Percentiles rank a stretch among this genome's conserved stretches.
Evolutionary conservation across 2,113 vertebrate species (phyloP).

Genomic region (Phodopus roborovskii): DNA sequence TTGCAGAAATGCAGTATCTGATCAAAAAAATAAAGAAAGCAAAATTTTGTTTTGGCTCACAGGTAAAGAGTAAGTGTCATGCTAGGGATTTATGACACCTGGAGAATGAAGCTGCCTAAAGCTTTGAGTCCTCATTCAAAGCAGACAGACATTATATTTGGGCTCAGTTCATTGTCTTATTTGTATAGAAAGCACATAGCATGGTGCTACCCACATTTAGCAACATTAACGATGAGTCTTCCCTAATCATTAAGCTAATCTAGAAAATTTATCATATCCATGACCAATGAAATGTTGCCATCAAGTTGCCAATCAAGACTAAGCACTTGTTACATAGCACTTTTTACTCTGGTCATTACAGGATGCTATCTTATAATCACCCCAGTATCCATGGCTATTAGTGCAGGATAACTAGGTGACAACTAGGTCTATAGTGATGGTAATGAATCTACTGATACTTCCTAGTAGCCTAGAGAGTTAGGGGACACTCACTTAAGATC

Average conservation of each 20-base stretch:
- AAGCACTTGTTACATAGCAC: neutral
- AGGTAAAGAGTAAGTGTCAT: neutral
- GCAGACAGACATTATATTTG: neutral
- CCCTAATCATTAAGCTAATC: neutral
- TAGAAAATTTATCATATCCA: neutral
- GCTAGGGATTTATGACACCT: neutral
- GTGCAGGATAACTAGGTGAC: neutral
- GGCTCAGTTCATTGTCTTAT: neutral
- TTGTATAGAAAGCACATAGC: neutral
- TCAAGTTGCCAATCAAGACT: neutral
- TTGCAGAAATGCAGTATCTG: neutral
- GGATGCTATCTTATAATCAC: neutral
- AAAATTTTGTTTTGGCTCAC: neutral
- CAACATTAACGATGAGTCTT: neutral
- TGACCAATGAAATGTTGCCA: neutral
- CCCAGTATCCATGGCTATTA: neutral
- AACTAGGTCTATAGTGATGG: neutral
- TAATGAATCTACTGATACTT: neutral
- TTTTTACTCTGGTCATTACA: neutral
- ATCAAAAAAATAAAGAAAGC: neutral
- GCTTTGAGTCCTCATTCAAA: neutral
- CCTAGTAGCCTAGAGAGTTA: neutral
- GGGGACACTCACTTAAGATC: neutral
- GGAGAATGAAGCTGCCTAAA: no score
- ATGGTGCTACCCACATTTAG: neutral